Base-by-base conservation (phyloP, 2,113 vertebrate species). In the Atherinomorus stipes region DNA sequence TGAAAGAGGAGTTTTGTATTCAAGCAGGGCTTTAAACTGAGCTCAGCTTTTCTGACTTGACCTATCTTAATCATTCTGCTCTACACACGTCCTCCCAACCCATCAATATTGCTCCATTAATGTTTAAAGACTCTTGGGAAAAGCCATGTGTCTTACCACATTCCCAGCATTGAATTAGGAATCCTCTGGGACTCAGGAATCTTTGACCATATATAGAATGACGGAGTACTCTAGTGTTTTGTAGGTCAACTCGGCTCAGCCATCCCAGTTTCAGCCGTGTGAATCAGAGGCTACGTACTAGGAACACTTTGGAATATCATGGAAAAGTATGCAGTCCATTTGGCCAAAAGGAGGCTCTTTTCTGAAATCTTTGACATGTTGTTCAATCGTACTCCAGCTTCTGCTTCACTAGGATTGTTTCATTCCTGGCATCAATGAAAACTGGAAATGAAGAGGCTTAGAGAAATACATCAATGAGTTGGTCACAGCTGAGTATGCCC, bases 121-220 rank as follows among this genome's bases (percentile, higher is more conserved):
- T 61, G 26, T 53, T 44, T 56, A 40, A 44, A 53, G 7, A 26
- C 15, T 42, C 19, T n/a, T 42, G 21, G 18, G 38, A 59, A 53
- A 23, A 63, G 26, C 25, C 23, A 7, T 19, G 9, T 26, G 5
- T 12, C 22, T 40, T 25, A 42, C 12, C 58, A 25, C 42, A 2
- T 26, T n/a, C 10, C 26, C 53, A 42, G 40, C 12, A 15, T 16
- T 42, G 40, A 42, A 42, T 42, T 42, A 47, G 19, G 18, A 47
- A 19, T 47, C 18, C 18, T 47, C 44, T 47, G 18, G 18, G 44
- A 42, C 12, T 42, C 12, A 23, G 13, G 23, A 40, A 16, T 52
- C 34, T 53, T 71, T 60, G 21, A 59, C 26, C 59, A 63, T 45
- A 42, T 23, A 23, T 34, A 12, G 28, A 44, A 75, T 10, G 22